Percentiles rank a stretch among this genome's conserved stretches.
Conservation (phyloP, 2,113 vertebrate species). For the Triplophysa siluroides region DNA sequence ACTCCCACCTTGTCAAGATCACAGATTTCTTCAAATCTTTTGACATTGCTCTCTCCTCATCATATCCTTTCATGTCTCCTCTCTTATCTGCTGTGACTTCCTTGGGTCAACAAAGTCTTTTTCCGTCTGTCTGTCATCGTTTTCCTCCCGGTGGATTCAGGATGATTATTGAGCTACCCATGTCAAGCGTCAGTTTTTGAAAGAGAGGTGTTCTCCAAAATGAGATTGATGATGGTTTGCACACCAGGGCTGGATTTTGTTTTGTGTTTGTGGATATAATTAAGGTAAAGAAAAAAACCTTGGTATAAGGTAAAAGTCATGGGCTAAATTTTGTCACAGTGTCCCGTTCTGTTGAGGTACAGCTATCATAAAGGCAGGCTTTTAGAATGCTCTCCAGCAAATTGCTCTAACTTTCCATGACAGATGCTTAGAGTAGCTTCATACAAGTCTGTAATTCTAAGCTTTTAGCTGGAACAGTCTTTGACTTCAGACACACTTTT, state of each 20-base stretch:
- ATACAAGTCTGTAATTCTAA: slow-evolving; percentile 21
- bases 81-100: slow-evolving; percentile 1
- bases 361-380: not conserved
- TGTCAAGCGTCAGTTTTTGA: not conserved
- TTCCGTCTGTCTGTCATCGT: not conserved
- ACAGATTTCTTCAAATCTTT: not conserved
- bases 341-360: not conserved
- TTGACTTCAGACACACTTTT: slow-evolving; percentile 8
- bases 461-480: slow-evolving; percentile 10
- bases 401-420: not conserved
- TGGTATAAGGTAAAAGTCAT: not conserved
- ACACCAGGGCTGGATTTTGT: not conserved
- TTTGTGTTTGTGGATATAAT: not conserved
- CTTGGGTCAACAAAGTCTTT: not conserved
- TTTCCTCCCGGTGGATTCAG: not conserved
- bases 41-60: not conserved
- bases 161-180: not conserved
- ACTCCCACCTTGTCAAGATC: not conserved
- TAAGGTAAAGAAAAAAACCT: not conserved
- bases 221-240: not conserved
- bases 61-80: no score
- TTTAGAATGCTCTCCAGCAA: not conserved
- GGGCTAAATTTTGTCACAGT: not conserved
- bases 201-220: not conserved
- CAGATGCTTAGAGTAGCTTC: slow-evolving; percentile 18